Percentiles rank a stretch among this genome's conserved stretches.
phyloP scores from a whole-genome alignment of 2,888 invertebrate species.

The Oscheius sp. region DNA sequence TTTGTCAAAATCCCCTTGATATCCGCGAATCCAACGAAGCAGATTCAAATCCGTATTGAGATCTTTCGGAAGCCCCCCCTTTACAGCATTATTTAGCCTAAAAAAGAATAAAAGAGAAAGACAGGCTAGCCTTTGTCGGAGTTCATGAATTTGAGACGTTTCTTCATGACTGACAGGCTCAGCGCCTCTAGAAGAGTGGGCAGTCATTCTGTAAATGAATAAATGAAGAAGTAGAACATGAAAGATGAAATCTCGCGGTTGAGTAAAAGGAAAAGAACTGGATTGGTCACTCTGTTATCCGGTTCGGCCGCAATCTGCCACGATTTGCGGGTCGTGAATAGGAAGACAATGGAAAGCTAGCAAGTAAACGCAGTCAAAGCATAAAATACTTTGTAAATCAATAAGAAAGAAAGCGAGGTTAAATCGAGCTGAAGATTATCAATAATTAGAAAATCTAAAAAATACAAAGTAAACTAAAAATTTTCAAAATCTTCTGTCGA shows the following conservation, averaged over 20 bases:
- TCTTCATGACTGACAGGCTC: slow-evolving; percentile 3
- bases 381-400: too few species aligned
- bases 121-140: background rate
- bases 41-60: slow-evolving; percentile 58
- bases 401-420: too few species aligned
- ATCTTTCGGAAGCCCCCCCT: slow-evolving; percentile 51
- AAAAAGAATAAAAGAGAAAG: too few species aligned
- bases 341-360: too few species aligned
- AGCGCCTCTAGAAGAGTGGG: background rate
- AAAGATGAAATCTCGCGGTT: background rate
- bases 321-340: too few species aligned
- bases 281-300: background rate
- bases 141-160: background rate
- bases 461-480: too few species aligned
- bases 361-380: too few species aligned
- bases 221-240: background rate
- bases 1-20: slow-evolving; percentile 45
- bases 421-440: too few species aligned
- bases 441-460: too few species aligned
- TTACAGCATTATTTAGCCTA: slow-evolving; percentile 34
- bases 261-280: background rate
- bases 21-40: slow-evolving; percentile 54
- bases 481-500: too few species aligned
- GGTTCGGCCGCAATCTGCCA: background rate
- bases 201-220: background rate